Evolutionary conservation across 2,113 vertebrate species (phyloP), one percentile per base, ranked within the genome.

Genomic region (Oryzias curvinotus): DNA sequence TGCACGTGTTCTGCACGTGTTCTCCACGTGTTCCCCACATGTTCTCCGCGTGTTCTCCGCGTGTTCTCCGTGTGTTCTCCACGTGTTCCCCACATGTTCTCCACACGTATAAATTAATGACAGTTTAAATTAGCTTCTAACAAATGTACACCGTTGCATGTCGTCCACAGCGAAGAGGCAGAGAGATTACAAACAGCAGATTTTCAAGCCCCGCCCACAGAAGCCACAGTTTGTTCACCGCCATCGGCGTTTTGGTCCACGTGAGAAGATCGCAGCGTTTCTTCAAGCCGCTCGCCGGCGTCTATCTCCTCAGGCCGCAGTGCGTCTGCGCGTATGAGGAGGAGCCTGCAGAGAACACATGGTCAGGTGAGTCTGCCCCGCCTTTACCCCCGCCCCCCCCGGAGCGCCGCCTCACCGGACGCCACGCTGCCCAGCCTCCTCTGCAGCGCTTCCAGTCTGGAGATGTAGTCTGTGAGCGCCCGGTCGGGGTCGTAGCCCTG

Each of bases 41-140:
- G 71, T 92, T 21, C 21, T 21, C 21, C 21, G 2, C 21, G 21
- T 21, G 21, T 21, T 21, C 21, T 21, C 21, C 21, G 2, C 21
- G 21, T 21, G 21, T 21, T 21, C 21, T 21, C 21, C 21, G 2
- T 2, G 21, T 21, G 21, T 78, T 88, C 86, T 30, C 66, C 91
- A 92, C 86, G 91, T 92, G 87, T 85, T 85, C 87, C 90, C 78
- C 93, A 95, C 21, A 3, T 23, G 36, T 10, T 12, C 36, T 36
- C 36, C 94, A 94, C 92, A 94, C 81, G 92, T 92, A 96, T 97
- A 98, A 98, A 92, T 98, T 96, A 98, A 96, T 94, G 87, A 87
- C 75, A 86, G 75, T 96, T 64, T 98, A 96, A 98, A 97, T 98
- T 96, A 99, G 91, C 94, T 95, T 94, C 93, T 93, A 93, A 95